Evolutionary conservation across 2,888 invertebrate genomes (phyloP), one percentile per base, ranked within the genome.

Genomic region (Euplexia lucipara): DNA sequence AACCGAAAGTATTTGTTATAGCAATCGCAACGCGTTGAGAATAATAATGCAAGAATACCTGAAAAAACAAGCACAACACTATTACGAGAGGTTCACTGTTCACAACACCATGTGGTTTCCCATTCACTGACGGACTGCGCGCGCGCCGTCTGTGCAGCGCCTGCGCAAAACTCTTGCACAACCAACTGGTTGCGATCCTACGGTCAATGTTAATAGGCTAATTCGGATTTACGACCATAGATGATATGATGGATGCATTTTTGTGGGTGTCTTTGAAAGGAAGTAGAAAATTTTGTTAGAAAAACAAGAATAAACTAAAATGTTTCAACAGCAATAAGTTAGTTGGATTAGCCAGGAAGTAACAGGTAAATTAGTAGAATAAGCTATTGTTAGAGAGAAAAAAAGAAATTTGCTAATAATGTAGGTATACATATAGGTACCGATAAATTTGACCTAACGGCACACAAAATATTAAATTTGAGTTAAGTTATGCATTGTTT

Each of bases 141-240:
- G 61, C 69, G 65, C 66, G 74, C 76, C 47, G 71, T 71, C 76
- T 80, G 81, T 72, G 65, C 58, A 41, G 70, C 68, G 70, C 75
- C 54, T 58, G 54, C 47, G 60, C 47, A 10, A 53, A 20, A 4
- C 16, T 61, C 63, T 81, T 79, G 83, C 79, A 63, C 79, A 80
- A 80, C 60, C 70, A 35, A 67, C 82, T 57, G 47, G 65, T 76
- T 67, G 59, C 74, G 39, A 60, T 44, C 66, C 77, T 70, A 67
- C 84, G 89, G 88, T 89, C 89, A 89, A 89, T 89, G 89, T 88
- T 89, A 89, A 79, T 86, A 75, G 85, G 78, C 72, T 72, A 79
- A 67, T 62, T 76, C 54, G 66, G 57, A 83, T 75, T 84, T 80
- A 74, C 80, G 75, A 80, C 77, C 45, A 39, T 69, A 22, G 47